Evolutionary conservation across 1,140 invertebrate genomes (phyloP).

Genomic region (Spodoptera frugiperda): DNA sequence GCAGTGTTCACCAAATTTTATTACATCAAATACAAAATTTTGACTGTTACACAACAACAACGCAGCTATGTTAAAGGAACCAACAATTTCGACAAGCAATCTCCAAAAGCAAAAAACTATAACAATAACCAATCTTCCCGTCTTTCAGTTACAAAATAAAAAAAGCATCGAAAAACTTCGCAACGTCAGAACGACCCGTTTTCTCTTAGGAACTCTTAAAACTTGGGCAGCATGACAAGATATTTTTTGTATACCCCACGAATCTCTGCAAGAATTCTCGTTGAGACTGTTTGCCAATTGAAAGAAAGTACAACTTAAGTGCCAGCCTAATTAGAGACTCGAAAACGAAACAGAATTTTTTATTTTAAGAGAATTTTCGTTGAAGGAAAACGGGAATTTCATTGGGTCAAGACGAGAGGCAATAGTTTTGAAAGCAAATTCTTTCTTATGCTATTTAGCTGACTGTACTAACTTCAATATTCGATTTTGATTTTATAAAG

Average conservation of each 20-base stretch:
- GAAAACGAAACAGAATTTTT: slow-evolving; percentile 11
- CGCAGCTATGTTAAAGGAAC: no score
- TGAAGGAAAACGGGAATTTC: not conserved
- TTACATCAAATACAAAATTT: no score
- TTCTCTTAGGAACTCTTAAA: slow-evolving; percentile 18
- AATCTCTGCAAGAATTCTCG: not conserved
- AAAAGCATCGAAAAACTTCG: slow-evolving; percentile 2
- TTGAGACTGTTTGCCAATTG: slow-evolving; percentile 19
- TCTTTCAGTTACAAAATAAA: slow-evolving; percentile 5
- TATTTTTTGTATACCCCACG: slow-evolving; percentile 10
- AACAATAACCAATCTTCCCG: not conserved
- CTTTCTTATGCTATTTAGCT: not conserved
- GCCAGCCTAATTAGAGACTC: slow-evolving; percentile 20
- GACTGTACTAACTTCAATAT: no score
- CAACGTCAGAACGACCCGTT: not conserved
- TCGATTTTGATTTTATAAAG: no score
- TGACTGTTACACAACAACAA: no score
- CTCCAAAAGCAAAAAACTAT: not conserved
- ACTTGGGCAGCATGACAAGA: slow-evolving; percentile 14
- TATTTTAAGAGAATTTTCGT: slow-evolving; percentile 7
- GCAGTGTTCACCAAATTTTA: no score
- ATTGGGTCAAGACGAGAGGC: not conserved
- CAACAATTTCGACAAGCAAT: no score
- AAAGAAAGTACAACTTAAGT: slow-evolving; percentile 27
- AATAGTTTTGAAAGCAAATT: not conserved